Evolutionary conservation across 2,797 vertebrate species (phyloP).

Genomic region (Lepilemur septentrionalis): DNA sequence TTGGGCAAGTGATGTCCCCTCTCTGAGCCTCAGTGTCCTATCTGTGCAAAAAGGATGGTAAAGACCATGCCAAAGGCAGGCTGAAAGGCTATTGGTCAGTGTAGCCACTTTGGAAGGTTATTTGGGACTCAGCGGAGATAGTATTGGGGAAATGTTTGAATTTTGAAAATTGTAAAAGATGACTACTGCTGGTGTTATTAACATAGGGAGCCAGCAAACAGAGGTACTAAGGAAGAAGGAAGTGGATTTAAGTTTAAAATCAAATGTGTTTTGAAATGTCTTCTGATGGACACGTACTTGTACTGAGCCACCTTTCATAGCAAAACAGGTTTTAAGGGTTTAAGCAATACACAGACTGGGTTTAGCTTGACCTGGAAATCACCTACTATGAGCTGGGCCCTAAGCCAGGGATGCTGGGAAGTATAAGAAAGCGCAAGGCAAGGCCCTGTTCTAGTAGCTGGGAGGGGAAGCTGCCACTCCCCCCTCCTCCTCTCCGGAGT

Average conservation of each 20-base stretch:
- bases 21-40: not conserved
- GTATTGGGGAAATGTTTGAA: not conserved
- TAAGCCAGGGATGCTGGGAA: not conserved
- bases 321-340: not conserved
- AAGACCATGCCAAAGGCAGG: not conserved
- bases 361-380: not conserved
- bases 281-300: not conserved
- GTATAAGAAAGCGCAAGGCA: not conserved
- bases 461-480: not conserved
- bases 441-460: not conserved
- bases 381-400: not conserved
- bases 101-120: not conserved
- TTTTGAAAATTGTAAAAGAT: not conserved
- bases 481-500: not conserved
- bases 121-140: not conserved
- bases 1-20: not conserved
- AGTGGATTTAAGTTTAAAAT: not conserved
- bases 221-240: not conserved
- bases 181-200: not conserved
- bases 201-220: not conserved
- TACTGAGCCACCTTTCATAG: not conserved
- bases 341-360: not conserved
- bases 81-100: not conserved
- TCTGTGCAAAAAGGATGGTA: not conserved
- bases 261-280: not conserved